Evolutionary conservation across 1,140 invertebrate genomes (phyloP), one percentile per base, ranked within the genome.

Genomic region (Agraylea sexmaculata): DNA sequence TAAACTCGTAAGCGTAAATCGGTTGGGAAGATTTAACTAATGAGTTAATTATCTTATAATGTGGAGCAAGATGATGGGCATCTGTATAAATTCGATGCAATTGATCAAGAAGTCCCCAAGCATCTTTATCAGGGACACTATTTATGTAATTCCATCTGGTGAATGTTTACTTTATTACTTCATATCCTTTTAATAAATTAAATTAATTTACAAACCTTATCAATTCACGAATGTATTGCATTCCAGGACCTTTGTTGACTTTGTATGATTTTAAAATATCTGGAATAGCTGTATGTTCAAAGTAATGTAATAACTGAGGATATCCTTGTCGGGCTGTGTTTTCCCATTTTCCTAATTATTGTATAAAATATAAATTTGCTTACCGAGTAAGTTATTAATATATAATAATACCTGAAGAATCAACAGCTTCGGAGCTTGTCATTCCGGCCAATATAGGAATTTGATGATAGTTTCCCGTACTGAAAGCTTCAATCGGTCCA

Each of bases 401-500:
- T n/a, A 5, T n/a, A 36, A 28, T 53, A n/a, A 41, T 53, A 57
- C 71, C 66, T 46, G 66, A 61, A 30, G 66, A 54, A 45, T 70
- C 65, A 18, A 70, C 62, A n/a, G 69, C 70, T 51, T 78, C 75
- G 45, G 74, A 62, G 37, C 70, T 70, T 10, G 69, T 69, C 13
- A 73, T 64, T 17, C 76, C 75, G 22, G 73, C 66, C n/a, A 78
- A 49, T 15, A 76, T 57, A 13, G 70, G 69, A 21, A 70, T 57
- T 41, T 67, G 59, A 15, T 52, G 54, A 21, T 60, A 63, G 35
- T 61, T 60, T 27, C 62, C 65, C 27, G 59, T 54, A 40, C 58
- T 54, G 2, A 72, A 51, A 20, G 62, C 64, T 47, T 60, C 46
- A n/a, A 55, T 42, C 10, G 70, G 60, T 36, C 66, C 53, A n/a